These are phyloP conservation scores for Lepidurus couesii DNA, from an alignment of 1,140 invertebrate genomes.

Conservation along the genomic window DNA sequence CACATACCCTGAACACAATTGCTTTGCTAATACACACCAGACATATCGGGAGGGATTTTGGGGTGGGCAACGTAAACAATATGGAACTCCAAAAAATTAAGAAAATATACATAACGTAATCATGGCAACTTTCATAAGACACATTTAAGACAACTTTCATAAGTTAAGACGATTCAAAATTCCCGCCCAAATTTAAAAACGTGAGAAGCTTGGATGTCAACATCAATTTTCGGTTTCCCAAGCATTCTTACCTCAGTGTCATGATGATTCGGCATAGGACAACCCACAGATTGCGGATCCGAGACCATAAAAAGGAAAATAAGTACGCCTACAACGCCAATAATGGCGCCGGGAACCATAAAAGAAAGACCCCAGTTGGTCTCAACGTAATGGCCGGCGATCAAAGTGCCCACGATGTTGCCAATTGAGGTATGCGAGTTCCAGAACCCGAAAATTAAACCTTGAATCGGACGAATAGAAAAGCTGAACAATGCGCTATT, in stretches of 20 bases:
- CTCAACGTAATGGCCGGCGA: conserved; percentile 79
- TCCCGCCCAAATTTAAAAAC: no score
- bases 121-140: no score
- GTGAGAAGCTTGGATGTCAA: no score
- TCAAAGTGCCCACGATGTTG: conserved; percentile 83
- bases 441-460: conserved; percentile 89
- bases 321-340: conserved; percentile 66
- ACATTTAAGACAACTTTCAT: no score
- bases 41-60: not conserved
- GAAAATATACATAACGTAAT: no score
- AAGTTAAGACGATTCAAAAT: no score
- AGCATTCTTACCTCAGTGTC: conserved; percentile 29
- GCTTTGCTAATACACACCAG: not conserved
- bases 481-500: conserved; percentile 28
- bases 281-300: conserved; percentile 67
- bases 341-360: conserved; percentile 82
- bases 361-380: conserved; percentile 86
- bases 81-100: no score
- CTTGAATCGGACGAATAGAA: conserved; percentile 44
- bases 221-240: no score
- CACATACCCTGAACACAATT: conserved; percentile 4
- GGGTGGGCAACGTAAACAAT: not conserved
- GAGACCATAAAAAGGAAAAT: conserved; percentile 81
- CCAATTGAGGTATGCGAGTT: conserved; percentile 95
- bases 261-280: conserved; percentile 46